A percentile compares a stretch with the other conserved stretches of the same genome.
These are phyloP conservation scores for Callithrix jacchus DNA, from an alignment of 2,113 vertebrate genomes.

Conservation along the genomic window DNA sequence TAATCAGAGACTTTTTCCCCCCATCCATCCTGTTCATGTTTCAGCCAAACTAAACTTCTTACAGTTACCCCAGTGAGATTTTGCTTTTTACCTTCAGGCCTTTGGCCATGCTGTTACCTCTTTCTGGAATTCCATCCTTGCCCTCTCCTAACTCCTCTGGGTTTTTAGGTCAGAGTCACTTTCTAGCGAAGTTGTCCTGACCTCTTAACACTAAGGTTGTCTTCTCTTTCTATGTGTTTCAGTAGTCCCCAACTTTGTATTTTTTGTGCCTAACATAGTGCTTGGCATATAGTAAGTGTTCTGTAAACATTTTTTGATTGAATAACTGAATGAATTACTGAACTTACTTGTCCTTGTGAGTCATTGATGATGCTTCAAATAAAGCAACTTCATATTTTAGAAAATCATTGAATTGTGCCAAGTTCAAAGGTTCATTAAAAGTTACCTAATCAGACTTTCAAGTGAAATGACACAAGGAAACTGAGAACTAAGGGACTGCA, in stretches of 20 bases:
- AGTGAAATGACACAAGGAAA: background rate
- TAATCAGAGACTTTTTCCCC: background rate
- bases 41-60: background rate
- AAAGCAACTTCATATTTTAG: background rate
- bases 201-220: background rate
- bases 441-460: background rate
- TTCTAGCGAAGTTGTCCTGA: background rate
- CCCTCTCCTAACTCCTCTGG: background rate
- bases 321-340: background rate
- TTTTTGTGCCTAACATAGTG: background rate
- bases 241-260: background rate
- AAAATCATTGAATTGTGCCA: background rate
- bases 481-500: background rate
- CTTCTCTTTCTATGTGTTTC: background rate
- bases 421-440: background rate
- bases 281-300: background rate
- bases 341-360: background rate
- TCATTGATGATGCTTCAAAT: background rate
- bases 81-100: background rate
- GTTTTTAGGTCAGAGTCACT: background rate
- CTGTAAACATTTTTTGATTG: background rate
- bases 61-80: background rate
- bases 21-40: background rate
- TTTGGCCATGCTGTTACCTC: background rate
- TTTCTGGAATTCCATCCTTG: conserved; percentile 8